Evolutionary conservation across 1,140 invertebrate species (phyloP).

Genomic region (Drosophila gunungcola): DNA sequence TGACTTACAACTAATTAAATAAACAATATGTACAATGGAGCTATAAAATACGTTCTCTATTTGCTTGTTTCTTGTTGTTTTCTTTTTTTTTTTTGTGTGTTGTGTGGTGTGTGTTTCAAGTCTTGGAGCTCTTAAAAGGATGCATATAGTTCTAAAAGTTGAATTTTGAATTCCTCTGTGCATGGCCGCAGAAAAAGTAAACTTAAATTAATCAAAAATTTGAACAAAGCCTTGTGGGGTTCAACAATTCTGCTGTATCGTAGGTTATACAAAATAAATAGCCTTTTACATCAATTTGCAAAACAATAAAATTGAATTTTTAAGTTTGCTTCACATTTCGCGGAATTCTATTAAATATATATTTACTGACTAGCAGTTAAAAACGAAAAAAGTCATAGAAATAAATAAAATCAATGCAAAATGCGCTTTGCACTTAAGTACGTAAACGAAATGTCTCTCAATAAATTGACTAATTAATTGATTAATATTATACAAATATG

Average conservation of each 20-base stretch:
- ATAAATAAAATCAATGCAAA: conserved; percentile 73
- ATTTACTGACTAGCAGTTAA: conserved; percentile 80
- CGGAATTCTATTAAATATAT: conserved; percentile 59
- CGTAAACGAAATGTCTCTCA: conserved; percentile 60
- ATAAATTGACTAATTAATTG: conserved; percentile 67
- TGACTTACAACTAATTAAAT: conserved; percentile 70
- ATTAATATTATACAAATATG: conserved; percentile 52
- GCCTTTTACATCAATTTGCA: conserved; percentile 70
- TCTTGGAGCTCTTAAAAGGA: conserved; percentile 75
- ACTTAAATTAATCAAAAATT: conserved; percentile 33
- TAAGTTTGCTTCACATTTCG: conserved; percentile 46
- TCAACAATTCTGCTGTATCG: conserved; percentile 33
- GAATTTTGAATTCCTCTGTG: conserved; percentile 79
- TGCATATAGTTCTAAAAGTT: conserved; percentile 32
- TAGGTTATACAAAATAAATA: conserved; percentile 64
- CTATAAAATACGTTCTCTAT: conserved; percentile 39
- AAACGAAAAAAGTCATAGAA: conserved; percentile 62
- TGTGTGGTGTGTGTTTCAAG: conserved; percentile 55
- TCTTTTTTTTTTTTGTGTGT: conserved; percentile 31
- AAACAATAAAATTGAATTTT: conserved; percentile 63
- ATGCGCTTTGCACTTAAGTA: conserved; percentile 65
- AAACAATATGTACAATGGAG: conserved; percentile 75
- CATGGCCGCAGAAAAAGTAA: conserved; percentile 67
- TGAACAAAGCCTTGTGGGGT: conserved; percentile 49
- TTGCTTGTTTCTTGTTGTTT: conserved; percentile 22